Evolutionary conservation across 2,888 invertebrate genomes (phyloP).

Genomic region (Noctua comes): DNA sequence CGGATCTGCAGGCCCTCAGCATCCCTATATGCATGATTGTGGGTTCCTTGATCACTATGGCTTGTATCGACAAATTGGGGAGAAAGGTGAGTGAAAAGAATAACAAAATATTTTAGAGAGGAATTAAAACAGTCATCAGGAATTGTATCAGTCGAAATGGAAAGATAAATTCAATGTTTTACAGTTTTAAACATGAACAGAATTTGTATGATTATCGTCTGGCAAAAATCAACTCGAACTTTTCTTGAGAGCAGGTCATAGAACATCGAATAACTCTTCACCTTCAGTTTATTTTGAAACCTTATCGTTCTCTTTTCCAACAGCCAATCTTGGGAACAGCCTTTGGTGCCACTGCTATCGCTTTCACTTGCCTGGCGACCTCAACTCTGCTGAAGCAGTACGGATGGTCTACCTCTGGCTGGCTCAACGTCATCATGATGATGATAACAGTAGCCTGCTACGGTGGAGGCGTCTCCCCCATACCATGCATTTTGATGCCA

Average conservation of each 20-base stretch:
- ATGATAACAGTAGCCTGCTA: slow-evolving; percentile 69
- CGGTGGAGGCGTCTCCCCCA: slow-evolving; percentile 71
- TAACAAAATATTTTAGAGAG: neutral
- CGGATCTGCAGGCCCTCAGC: slow-evolving; percentile 71
- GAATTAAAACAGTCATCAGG: neutral
- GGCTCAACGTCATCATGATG: slow-evolving; percentile 72
- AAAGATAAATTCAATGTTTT: neutral
- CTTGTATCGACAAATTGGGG: slow-evolving; percentile 69
- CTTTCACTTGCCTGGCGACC: slow-evolving; percentile 67
- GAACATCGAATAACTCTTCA: neutral
- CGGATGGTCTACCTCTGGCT: slow-evolving; percentile 67
- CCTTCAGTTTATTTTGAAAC: neutral
- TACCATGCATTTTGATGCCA: slow-evolving; percentile 77
- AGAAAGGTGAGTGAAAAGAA: slow-evolving; percentile 62
- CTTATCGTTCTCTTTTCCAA: slow-evolving; percentile 6
- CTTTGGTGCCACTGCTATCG: slow-evolving; percentile 59
- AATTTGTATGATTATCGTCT: no score
- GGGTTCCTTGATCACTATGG: slow-evolving; percentile 68
- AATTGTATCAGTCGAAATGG: neutral
- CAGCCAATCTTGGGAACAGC: slow-evolving; percentile 69
- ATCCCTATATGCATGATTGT: slow-evolving; percentile 73
- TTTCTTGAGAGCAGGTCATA: no score
- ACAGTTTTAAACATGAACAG: no score
- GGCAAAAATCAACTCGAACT: neutral
- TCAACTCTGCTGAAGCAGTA: slow-evolving; percentile 62